These are phyloP conservation scores for Pipistrellus kuhlii DNA, from an alignment of 2,797 vertebrate species.

Conservation along the genomic window DNA sequence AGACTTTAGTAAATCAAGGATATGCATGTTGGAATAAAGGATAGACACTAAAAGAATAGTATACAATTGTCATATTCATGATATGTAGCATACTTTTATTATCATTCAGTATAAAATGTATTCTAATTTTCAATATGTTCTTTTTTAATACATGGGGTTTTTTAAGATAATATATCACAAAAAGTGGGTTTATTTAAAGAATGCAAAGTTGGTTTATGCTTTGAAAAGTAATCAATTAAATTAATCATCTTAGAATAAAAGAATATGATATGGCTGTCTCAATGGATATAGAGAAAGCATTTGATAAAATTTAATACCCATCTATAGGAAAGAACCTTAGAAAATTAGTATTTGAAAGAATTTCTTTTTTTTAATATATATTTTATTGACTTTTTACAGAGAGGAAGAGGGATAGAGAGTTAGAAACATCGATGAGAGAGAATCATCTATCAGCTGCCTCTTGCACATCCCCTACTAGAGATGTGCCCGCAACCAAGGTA, in stretches of 20 bases:
- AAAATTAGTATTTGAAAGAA: conserved; percentile 1
- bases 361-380: background rate
- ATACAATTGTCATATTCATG: background rate
- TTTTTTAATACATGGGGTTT: background rate
- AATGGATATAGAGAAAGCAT: background rate
- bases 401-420: too few species aligned
- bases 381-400: too few species aligned
- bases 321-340: background rate
- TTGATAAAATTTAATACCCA: conserved; percentile 1
- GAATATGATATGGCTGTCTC: background rate
- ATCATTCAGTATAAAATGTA: conserved; percentile 6
- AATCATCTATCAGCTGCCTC: too few species aligned
- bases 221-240: conserved; percentile 31
- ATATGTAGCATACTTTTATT: background rate
- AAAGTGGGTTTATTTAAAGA: background rate
- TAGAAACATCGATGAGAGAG: too few species aligned
- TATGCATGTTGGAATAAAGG: background rate
- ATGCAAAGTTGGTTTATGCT: background rate
- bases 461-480: too few species aligned
- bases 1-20: background rate
- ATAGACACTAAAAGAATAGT: background rate
- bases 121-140: background rate
- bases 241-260: background rate
- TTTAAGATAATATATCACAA: background rate
- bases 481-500: too few species aligned